Conservation (phyloP, 2,888 invertebrate genomes). For the Nomada fabriciana region DNA sequence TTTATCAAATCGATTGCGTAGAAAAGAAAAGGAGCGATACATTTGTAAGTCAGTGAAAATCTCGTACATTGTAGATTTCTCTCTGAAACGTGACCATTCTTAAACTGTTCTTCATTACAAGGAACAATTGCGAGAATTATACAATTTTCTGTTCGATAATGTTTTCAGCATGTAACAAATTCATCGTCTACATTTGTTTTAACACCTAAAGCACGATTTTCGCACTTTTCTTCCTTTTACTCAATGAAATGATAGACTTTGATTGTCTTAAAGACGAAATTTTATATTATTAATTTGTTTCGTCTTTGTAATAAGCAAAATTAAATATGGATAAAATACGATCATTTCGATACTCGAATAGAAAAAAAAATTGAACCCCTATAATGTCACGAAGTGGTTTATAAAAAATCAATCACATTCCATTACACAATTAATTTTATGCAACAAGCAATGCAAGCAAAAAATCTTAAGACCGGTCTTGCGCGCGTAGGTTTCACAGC, state of each 20-base stretch:
- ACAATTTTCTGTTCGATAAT: background rate
- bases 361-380: background rate
- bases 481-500: background rate
- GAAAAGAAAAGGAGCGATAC: slow-evolving; percentile 19
- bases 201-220: background rate
- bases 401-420: background rate
- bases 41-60: background rate
- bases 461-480: background rate
- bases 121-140: background rate
- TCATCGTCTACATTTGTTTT: background rate
- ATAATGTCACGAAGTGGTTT: background rate
- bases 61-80: too few relatives aligned
- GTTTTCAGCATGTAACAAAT: background rate
- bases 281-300: too few relatives aligned
- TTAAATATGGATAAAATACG: too few relatives aligned
- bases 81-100: background rate
- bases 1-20: background rate
- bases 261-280: background rate
- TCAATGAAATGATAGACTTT: background rate
- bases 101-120: background rate
- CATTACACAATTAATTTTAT: background rate
- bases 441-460: slow-evolving; percentile 10
- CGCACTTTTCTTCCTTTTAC: background rate
- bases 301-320: too few relatives aligned
- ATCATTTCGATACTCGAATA: too few relatives aligned